phyloP scores from a whole-genome alignment of 2,797 vertebrate genomes.

The Onychomys leucogaster region DNA sequence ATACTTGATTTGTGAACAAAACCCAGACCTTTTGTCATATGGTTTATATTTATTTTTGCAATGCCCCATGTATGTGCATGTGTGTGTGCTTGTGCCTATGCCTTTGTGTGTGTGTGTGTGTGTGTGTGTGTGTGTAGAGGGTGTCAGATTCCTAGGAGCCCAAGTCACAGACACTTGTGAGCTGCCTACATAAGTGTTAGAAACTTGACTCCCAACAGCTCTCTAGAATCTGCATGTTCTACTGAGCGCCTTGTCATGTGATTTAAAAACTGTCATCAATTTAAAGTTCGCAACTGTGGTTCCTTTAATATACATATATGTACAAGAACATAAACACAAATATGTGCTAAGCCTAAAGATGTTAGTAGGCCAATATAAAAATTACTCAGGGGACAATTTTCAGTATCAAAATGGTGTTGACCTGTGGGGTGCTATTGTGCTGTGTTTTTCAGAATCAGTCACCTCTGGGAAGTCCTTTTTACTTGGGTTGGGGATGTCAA shows the following conservation, averaged over 20 bases:
- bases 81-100: background rate
- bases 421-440: slow-evolving; percentile 10
- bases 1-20: slow-evolving; percentile 57
- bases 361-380: background rate
- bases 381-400: background rate
- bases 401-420: background rate
- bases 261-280: slow-evolving; percentile 40
- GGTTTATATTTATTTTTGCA: slow-evolving; percentile 53
- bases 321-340: background rate
- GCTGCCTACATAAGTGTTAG: background rate
- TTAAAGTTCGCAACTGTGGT: background rate
- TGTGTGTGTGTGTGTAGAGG: background rate
- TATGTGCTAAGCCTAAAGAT: background rate
- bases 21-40: slow-evolving; percentile 20
- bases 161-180: background rate
- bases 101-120: background rate
- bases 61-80: background rate
- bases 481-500: slow-evolving; percentile 9
- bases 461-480: slow-evolving; percentile 61
- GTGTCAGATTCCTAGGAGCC: background rate
- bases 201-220: background rate
- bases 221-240: background rate
- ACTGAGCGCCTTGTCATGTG: background rate
- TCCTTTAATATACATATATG: slow-evolving; percentile 2
- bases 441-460: slow-evolving; percentile 39